Conservation (phyloP, 2,113 vertebrate genomes). For the Aspidoscelis tigris region DNA sequence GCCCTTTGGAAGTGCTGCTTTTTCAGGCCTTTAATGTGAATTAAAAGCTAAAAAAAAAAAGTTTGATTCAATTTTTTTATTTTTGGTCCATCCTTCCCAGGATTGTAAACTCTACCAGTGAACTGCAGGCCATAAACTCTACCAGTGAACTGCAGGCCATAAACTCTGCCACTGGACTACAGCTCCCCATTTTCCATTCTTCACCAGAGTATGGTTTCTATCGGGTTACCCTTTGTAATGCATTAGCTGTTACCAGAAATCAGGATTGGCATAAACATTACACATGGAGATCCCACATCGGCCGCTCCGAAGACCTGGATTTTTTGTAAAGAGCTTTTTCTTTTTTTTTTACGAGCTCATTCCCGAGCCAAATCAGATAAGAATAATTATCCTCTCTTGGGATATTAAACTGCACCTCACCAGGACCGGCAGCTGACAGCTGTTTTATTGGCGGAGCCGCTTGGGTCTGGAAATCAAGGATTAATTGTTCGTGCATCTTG, state of each 20-base stretch:
- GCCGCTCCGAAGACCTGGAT: slow-evolving; percentile 81
- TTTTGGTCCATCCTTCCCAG: too few relatives aligned
- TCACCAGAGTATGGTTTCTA: slow-evolving; percentile 64
- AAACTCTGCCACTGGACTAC: neutral
- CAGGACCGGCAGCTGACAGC: slow-evolving; percentile 86
- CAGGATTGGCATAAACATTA: slow-evolving; percentile 74
- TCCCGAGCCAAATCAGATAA: slow-evolving; percentile 92
- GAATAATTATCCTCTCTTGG: slow-evolving; percentile 89
- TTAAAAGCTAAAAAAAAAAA: too few relatives aligned
- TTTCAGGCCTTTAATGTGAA: too few relatives aligned
- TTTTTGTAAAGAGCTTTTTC: slow-evolving; percentile 70
- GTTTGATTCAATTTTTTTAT: too few relatives aligned
- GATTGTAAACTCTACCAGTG: too few relatives aligned
- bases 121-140: too few relatives aligned
- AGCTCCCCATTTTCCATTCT: neutral
- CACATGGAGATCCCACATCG: slow-evolving; percentile 78
- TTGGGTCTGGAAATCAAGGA: slow-evolving; percentile 73
- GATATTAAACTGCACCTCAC: slow-evolving; percentile 87
- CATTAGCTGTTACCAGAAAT: slow-evolving; percentile 71
- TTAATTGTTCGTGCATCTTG: slow-evolving; percentile 76
- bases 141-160: too few relatives aligned
- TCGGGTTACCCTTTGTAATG: slow-evolving; percentile 72
- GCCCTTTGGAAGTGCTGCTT: too few relatives aligned
- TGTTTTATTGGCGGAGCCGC: slow-evolving; percentile 78
- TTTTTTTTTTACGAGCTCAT: slow-evolving; percentile 84